Evolutionary conservation across 2,888 invertebrate species (phyloP).

Genomic region (Drosophila stalkeri): DNA sequence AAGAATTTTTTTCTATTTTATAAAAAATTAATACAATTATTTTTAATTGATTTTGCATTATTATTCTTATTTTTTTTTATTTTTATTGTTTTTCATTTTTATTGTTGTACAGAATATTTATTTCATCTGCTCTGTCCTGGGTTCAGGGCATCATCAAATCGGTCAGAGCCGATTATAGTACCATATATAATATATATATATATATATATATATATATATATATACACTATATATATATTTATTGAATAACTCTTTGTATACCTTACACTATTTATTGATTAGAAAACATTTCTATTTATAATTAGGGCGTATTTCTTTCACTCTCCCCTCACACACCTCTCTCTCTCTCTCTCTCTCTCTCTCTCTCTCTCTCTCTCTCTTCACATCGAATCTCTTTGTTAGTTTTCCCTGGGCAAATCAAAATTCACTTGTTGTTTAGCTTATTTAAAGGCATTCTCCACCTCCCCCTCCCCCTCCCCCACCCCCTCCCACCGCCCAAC

Average conservation of each 20-base stretch:
- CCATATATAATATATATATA: not conserved
- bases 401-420: slow-evolving; percentile 14
- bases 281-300: not conserved
- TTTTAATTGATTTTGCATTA: too few species aligned
- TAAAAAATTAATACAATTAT: too few species aligned
- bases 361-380: not conserved
- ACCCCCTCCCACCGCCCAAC: too few species aligned
- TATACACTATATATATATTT: not conserved
- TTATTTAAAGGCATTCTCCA: not conserved
- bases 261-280: not conserved
- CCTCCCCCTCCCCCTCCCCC: too few species aligned
- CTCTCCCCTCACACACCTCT: not conserved
- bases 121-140: not conserved
- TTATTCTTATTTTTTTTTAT: too few species aligned
- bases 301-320: not conserved
- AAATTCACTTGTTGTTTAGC: slow-evolving; percentile 21
- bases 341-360: not conserved
- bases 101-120: too few species aligned
- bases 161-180: not conserved
- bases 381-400: too few species aligned
- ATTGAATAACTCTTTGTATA: not conserved
- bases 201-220: too few species aligned
- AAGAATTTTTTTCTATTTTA: too few species aligned
- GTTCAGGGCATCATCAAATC: not conserved
- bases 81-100: too few species aligned